These are phyloP conservation scores for Diphyllodes magnificus DNA, from an alignment of 2,113 vertebrate genomes.

Conservation along the genomic window DNA sequence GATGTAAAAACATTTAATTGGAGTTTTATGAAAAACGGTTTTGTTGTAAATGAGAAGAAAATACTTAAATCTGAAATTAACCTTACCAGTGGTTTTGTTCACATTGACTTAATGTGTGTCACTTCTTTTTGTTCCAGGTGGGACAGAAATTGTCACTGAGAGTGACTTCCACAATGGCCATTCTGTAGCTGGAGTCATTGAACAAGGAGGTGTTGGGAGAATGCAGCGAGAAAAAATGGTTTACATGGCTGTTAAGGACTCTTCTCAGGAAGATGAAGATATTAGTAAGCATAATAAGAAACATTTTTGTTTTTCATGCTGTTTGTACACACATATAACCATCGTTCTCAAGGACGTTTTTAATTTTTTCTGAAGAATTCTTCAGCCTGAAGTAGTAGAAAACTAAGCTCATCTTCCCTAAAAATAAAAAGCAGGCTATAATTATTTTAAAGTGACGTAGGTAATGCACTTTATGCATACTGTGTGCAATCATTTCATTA, in stretches of 20 bases:
- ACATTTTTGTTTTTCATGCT: neutral
- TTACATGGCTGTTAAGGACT: conserved; percentile 98
- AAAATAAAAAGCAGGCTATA: neutral
- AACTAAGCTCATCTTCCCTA: neutral
- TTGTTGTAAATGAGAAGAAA: neutral
- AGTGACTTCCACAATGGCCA: conserved; percentile 94
- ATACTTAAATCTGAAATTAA: neutral
- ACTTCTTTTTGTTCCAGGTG: conserved; percentile 75
- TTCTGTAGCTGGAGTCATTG: conserved; percentile 83
- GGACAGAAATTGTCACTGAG: conserved; percentile 95
- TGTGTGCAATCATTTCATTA: neutral
- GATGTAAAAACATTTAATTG: neutral
- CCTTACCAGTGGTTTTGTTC: neutral
- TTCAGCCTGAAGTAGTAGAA: conserved; percentile 9
- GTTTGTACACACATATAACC: neutral
- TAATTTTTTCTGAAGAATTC: neutral
- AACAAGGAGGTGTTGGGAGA: conserved; percentile 84
- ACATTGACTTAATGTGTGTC: neutral
- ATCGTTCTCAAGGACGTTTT: neutral
- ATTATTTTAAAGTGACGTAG: neutral
- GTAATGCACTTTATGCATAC: neutral
- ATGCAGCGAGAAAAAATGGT: conserved; percentile 97
- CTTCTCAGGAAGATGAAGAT: conserved; percentile 88
- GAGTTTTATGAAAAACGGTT: neutral
- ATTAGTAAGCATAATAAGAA: conserved; percentile 78